A percentile compares a stretch with the other conserved stretches of the same genome.
These are phyloP conservation scores for Drosophila baimaii DNA, from an alignment of 1,140 invertebrate genomes.

Conservation along the genomic window DNA sequence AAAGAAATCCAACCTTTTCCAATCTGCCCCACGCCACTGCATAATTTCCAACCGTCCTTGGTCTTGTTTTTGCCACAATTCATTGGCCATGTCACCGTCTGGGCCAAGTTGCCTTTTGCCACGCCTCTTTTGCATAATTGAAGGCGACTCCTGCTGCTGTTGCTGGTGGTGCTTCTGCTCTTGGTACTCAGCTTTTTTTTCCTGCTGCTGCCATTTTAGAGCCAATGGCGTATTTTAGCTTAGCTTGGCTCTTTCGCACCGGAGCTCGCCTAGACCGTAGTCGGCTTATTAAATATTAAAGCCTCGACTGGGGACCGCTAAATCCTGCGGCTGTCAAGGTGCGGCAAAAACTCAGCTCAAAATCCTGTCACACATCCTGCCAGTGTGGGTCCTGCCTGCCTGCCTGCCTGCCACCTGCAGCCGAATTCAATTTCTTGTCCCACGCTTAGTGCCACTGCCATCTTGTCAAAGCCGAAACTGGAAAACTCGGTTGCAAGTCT, in stretches of 20 bases:
- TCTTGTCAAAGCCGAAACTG: conserved; percentile 54
- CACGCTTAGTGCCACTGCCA: conserved; percentile 53
- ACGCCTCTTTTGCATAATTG: conserved; percentile 61
- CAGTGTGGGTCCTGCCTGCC: conserved; percentile 4
- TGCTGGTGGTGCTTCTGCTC: conserved; percentile 1
- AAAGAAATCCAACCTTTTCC: conserved; percentile 14
- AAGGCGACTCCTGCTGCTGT: conserved; percentile 21
- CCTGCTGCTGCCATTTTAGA: conserved; percentile 1
- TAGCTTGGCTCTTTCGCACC: conserved; percentile 16
- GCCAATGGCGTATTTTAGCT: conserved; percentile 41
- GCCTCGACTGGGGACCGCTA: conserved; percentile 59
- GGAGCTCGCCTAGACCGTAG: conserved; percentile 46
- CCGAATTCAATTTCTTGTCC: conserved; percentile 70
- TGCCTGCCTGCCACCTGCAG: conserved; percentile 54
- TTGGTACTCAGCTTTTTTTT: conserved; percentile 6
- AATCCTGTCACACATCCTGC: conserved; percentile 71
- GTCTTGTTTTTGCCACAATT: conserved; percentile 47
- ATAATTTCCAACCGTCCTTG: conserved; percentile 34
- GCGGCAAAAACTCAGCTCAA: conserved; percentile 49
- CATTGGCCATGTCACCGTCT: conserved; percentile 55
- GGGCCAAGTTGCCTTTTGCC: conserved; percentile 36
- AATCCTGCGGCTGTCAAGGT: conserved; percentile 72
- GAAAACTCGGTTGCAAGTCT: conserved; percentile 59
- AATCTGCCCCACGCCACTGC: conserved; percentile 32
- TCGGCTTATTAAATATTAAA: conserved; percentile 80